Base-by-base conservation (phyloP, 2,113 vertebrate genomes). In the Struthio camelus region DNA sequence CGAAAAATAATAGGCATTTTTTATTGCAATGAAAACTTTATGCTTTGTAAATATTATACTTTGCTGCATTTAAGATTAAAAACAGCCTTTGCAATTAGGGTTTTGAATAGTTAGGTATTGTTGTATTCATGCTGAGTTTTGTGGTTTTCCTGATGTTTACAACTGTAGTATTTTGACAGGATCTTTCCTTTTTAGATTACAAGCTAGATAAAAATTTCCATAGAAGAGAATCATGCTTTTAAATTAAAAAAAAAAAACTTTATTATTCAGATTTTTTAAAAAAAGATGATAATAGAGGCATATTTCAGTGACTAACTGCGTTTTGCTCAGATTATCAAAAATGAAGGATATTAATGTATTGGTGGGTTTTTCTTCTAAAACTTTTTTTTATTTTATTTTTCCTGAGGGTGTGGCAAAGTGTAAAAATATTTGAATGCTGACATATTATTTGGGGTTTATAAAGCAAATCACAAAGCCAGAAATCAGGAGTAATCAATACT, bases 41-140 rank as follows among this genome's bases (percentile, higher is more conserved):
- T 40, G 44, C 64, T 51, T 85, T 83, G 76, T 96, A 93, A 77
- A 75, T 93, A 90, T 77, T 94, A 62, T 40, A 32, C 50, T 75
- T 84, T 66, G 58, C 56, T 88, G 70, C 27, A 80, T 67, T 84
- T 67, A 25, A 12, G 23, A 51, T 44, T 77, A 75, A 91, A 93
- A 93, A 85, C 78, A 78, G 59, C 36, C 86, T 94, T 80, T 95
- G 42, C 65, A 84, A 8, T 90, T 93, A 58, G 65, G 13, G 61
- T 38, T 88, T 90, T 50, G 1, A 73, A n/a, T 42, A 82, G 56
- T 88, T 78, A 48, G 16, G 4, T 73, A 72, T 87, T 65, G 36
- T 67, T 66, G 28, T 80, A 27, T 64, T 93, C 46, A 23, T 67
- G 28, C 25, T 56, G 44, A 78, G 64, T 91, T 87, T 72, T 77